Base-by-base conservation (phyloP, 2,888 invertebrate species). In the Phania funesta region DNA sequence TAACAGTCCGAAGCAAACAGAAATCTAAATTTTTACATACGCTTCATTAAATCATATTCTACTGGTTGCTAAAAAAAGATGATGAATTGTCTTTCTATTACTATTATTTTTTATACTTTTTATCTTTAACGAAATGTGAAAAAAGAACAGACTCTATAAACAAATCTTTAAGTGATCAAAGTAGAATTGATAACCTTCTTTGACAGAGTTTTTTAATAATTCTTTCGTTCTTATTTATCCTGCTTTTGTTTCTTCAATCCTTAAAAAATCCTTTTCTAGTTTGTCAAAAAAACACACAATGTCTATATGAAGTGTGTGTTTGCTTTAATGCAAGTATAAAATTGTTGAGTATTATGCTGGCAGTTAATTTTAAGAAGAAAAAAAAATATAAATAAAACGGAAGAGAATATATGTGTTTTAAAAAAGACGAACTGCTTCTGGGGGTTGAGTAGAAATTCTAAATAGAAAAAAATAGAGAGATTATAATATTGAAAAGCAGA, bases 261-360 rank as follows among this genome's bases (percentile, higher is more conserved):
- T 22, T 3, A 44, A 35, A 20, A 24, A 20, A 20, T 24, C 7
- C n/a, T 11, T 65, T 46, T 29, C n/a, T 2, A 13, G 9, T 67
- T 52, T 18, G 13, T 29, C n/a, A 64, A 46, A 6, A 50, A 67
- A 60, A 16, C 41, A 60, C 18, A 50, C n/a, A 46, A 48, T 65
- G 48, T 54, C 65, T 46, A 22, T n/a, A n/a, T 54, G 67, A 54
- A 68, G 35, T 41, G 20, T 70, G 44, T 44, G 18, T 58, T 50
- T 58, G 7, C 20, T 41, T 60, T 41, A 50, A 54, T n/a, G 29
- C 8, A 0, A 9, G 22, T 29, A 29, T 68, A 48, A 8, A 18
- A 65, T 11, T 80, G 70, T 65, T 50, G 64, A 68, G 41, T 64
- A 50, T 73, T 74, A 82, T 82, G 78, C 81, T 78, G 81, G 78